Evolutionary conservation across 2,888 invertebrate genomes (phyloP).

Genomic region (Lymantria monacha): DNA sequence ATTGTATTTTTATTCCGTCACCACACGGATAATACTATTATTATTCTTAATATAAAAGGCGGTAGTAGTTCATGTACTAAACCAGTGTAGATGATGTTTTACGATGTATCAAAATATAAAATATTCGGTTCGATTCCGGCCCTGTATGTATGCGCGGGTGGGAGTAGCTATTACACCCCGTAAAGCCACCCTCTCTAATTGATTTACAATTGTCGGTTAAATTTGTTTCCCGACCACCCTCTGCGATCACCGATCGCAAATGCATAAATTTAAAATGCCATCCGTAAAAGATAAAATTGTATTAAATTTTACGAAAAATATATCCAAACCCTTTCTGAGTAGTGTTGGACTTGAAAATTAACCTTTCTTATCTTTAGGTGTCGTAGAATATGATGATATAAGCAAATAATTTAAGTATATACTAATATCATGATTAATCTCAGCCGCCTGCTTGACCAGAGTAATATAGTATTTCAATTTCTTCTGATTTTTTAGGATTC

Average conservation of each 20-base stretch:
- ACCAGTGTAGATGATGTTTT: too few relatives aligned
- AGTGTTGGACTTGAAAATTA: background rate
- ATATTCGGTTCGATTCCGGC: slow-evolving; percentile 42
- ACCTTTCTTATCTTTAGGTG: background rate
- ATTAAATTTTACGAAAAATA: background rate
- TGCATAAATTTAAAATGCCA: slow-evolving; percentile 49
- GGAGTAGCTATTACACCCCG: slow-evolving; percentile 72
- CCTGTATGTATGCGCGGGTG: slow-evolving; percentile 53
- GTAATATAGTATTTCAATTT: too few relatives aligned
- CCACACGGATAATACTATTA: too few relatives aligned
- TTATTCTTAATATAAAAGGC: too few relatives aligned
- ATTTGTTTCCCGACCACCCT: slow-evolving; percentile 80
- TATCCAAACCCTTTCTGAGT: background rate
- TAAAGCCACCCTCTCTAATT: slow-evolving; percentile 79
- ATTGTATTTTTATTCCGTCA: too few relatives aligned
- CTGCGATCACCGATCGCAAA: slow-evolving; percentile 68
- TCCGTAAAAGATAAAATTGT: slow-evolving; percentile 8
- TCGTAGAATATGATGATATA: too few relatives aligned
- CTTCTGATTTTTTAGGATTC: too few relatives aligned
- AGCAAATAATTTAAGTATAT: too few relatives aligned
- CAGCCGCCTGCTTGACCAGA: too few relatives aligned
- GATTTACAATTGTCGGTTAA: slow-evolving; percentile 83
- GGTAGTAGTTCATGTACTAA: too few relatives aligned
- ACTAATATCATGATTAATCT: too few relatives aligned
- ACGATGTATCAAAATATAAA: slow-evolving; percentile 11